These are phyloP conservation scores for Maconellicoccus hirsutus DNA, from an alignment of 1,140 invertebrate species.

Conservation along the genomic window DNA sequence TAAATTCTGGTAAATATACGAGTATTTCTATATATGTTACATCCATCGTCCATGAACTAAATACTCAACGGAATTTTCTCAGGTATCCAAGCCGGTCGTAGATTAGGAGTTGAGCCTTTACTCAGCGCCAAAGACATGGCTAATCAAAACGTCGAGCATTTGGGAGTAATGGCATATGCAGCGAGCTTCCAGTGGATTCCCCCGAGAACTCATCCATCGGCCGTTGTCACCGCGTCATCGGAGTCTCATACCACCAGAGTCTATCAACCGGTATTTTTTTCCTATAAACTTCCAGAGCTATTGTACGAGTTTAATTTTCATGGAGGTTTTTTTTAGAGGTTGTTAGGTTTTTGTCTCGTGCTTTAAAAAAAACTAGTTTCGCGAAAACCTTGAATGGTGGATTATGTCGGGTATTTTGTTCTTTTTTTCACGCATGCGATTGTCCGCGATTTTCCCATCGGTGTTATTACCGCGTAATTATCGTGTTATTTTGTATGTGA, in stretches of 20 bases:
- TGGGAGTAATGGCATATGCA: slow-evolving; percentile 91
- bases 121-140: slow-evolving; percentile 87
- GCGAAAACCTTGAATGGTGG: not conserved
- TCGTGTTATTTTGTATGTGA: no score
- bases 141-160: slow-evolving; percentile 84
- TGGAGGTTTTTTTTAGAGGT: not conserved
- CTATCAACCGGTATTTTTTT: slow-evolving; percentile 58
- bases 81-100: slow-evolving; percentile 49
- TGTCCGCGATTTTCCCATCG: not conserved
- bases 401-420: not conserved
- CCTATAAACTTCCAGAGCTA: not conserved
- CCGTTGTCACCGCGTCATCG: slow-evolving; percentile 59
- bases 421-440: not conserved
- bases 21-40: not conserved
- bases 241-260: slow-evolving; percentile 70
- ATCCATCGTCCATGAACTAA: not conserved
- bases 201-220: slow-evolving; percentile 63
- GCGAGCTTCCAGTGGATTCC: slow-evolving; percentile 79
- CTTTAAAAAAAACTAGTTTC: not conserved
- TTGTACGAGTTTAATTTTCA: not conserved
- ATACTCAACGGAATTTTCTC: no score
- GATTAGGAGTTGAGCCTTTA: slow-evolving; percentile 72
- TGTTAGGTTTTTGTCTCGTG: not conserved
- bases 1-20: slow-evolving; percentile 46
- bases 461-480: not conserved